Base-by-base conservation (phyloP, 2,888 invertebrate genomes). In the Mesochorus sp. region DNA sequence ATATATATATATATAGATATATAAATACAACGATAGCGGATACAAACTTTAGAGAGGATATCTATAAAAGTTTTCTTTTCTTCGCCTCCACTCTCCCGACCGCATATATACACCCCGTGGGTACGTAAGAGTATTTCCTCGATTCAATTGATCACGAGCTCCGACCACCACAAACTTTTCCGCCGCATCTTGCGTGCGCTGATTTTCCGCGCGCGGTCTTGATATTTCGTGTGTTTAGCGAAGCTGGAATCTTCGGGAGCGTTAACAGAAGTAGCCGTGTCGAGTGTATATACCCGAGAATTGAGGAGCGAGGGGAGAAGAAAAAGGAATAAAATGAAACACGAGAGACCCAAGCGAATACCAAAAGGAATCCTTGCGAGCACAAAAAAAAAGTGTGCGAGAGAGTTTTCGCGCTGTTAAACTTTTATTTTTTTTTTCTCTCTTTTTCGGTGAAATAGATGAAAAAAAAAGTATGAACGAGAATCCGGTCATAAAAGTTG, bases 401-500 rank as follows among this genome's bases (percentile, higher is more conserved):
- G 26, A 28, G 19, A 59, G 59, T 62, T 55, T 68, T 61, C 61
- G 44, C 39, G 64, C 62, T 55, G 68, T 70, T 68, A 55, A 55
- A 75, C 37, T 70, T 62, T 75, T 75, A 67, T 71, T 61, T 31
- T 31, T 49, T n/a, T n/a, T n/a, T n/a, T n/a, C n/a, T 39, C 55
- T 59, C 59, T 31, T 37, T 49, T 71, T 28, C 17, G 44, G 10
- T 17, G 44, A 44, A 55, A 55, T 44, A 42, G 55, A 55, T 10
- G 57, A 39, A 59, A 66, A 44, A 61, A 21, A 44, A 44, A 28
- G 71, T 64, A 73, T 37, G 75, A 76, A 72, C 64, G 75, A 74
- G 67, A 64, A 80, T 80, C 75, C 67, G 67, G 68, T 74, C 53
- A 66, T 72, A 62, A 72, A 79, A 76, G 71, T 79, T 72, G 55